Conservation (phyloP, 2,113 vertebrate species). For the Triplophysa tibetana region DNA sequence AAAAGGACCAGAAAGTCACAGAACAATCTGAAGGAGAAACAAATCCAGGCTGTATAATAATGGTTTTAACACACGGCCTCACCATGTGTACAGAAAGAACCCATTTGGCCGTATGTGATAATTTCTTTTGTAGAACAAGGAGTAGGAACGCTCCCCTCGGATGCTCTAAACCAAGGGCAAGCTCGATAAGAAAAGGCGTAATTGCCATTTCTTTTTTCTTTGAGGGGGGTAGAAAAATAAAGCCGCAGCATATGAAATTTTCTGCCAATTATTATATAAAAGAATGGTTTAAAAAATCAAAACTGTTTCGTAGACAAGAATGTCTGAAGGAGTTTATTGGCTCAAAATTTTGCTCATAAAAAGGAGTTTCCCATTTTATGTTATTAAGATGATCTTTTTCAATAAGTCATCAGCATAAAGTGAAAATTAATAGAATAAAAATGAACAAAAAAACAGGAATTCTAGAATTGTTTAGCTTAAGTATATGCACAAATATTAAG, state of each 20-base stretch:
- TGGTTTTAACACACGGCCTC: not conserved
- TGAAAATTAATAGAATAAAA: no score
- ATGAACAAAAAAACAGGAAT: no score
- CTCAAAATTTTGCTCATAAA: constrained; percentile 15
- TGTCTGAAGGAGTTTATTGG: constrained; percentile 5
- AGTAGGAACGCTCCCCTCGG: constrained; percentile 29
- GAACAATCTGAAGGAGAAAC: constrained; percentile 15
- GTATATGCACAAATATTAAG: no score
- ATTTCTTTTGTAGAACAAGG: constrained; percentile 42
- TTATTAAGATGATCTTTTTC: no score
- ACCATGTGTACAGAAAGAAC: constrained; percentile 26
- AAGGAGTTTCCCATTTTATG: no score
- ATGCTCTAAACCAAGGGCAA: constrained; percentile 34
- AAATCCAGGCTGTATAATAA: not conserved
- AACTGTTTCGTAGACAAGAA: constrained; percentile 17
- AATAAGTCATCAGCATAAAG: no score
- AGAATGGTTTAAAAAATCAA: constrained; percentile 41
- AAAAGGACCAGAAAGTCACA: not conserved
- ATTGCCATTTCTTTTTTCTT: constrained; percentile 54
- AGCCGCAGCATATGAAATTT: constrained; percentile 47
- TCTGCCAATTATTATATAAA: constrained; percentile 58
- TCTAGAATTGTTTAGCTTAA: no score
- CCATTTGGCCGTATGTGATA: constrained; percentile 43
- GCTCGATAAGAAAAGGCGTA: constrained; percentile 49
- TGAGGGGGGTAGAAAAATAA: constrained; percentile 49